Base-by-base conservation (phyloP, 1,140 invertebrate genomes). In the Drosophila watanabei region DNA sequence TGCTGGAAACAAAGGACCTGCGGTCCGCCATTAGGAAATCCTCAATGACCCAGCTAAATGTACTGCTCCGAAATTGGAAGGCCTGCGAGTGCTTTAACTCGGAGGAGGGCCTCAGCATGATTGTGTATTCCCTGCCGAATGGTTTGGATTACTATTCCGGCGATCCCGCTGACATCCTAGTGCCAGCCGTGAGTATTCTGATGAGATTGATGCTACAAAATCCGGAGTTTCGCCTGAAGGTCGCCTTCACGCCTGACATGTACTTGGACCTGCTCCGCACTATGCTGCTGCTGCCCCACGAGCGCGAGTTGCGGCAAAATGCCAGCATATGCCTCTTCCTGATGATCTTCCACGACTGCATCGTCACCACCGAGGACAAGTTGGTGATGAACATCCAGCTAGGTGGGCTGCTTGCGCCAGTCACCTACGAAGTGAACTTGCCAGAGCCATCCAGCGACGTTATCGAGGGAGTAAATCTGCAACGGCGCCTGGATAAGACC, bases 21-120 rank as follows among this genome's bases (percentile, higher is more conserved):
- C 82, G 78, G 14, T 70, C 79, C 0, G 33, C 51, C 9, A 90
- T 92, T 33, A 76, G 83, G 5, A 92, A 91, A 52, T 92, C 92
- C 0, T 80, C 86, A 0, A 49, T 93, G 6, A 58, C 72, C n/a
- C 92, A 93, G 54, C 33, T 93, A 4, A 93, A 93, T 73, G 78
- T 92, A 4, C 16, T 93, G 37, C 56, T 91, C 1, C 81, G 80
- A 6, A 87, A 89, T 41, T 88, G 86, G 84, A 35, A 79, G 4
- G 64, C 79, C 4, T 76, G 71, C 6, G 46, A 68, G 2, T n/a
- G 63, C 4, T 79, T 84, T 14, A 61, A 49, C 41, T 59, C 39
- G 0, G 58, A 43, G 6, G 71, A 57, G 0, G 58, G 52, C 18
- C 52, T 54, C 20, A 11, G 46, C 13, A 20, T 76, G 16, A 57